Evolutionary conservation across 2,888 invertebrate species (phyloP), one percentile per base, ranked within the genome.

Genomic region (Pheosia tremula): DNA sequence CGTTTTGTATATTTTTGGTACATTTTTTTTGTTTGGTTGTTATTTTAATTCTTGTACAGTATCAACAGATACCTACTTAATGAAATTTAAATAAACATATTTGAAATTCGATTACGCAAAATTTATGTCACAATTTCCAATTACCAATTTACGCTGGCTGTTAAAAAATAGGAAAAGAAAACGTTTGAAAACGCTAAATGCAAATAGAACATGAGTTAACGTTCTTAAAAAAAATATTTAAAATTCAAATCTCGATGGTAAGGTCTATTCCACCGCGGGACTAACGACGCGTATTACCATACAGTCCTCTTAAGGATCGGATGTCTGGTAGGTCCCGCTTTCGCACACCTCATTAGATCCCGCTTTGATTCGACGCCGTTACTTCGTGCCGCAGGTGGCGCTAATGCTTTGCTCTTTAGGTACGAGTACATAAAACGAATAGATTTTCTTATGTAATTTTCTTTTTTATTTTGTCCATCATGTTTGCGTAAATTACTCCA

Each of bases 291-390:
- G 66, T 68, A 77, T 81, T 77, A 77, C 77, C 79, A 78, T 74
- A 72, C 56, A 56, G 45, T 54, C 54, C 63, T 63, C 68, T 56
- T 59, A 71, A 77, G 79, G 79, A 82, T 84, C 80, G 82, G 79
- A 79, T 83, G 81, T 83, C 83, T 85, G 78, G 56, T 56, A 66
- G 60, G 59, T 52, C 80, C 75, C 80, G 72, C 69, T 73, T 66
- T 69, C 61, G 73, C 75, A 82, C 87, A 85, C 83, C 85, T 88
- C 89, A 89, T 89, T 89, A 88, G 87, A 61, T 71, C 67, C 75
- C 79, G 81, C 87, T 86, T 87, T 88, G 86, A 86, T 86, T 87
- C 84, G 67, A 64, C 64, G 60, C 61, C 66, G 62, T 60, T 61
- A 63, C 60, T 67, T 64, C 56, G 61, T 63, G 68, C 63, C 75